Percentiles rank a stretch among this genome's conserved stretches.
phyloP scores from a whole-genome alignment of 2,113 vertebrate genomes.

The Malurus alboscapulatus region DNA sequence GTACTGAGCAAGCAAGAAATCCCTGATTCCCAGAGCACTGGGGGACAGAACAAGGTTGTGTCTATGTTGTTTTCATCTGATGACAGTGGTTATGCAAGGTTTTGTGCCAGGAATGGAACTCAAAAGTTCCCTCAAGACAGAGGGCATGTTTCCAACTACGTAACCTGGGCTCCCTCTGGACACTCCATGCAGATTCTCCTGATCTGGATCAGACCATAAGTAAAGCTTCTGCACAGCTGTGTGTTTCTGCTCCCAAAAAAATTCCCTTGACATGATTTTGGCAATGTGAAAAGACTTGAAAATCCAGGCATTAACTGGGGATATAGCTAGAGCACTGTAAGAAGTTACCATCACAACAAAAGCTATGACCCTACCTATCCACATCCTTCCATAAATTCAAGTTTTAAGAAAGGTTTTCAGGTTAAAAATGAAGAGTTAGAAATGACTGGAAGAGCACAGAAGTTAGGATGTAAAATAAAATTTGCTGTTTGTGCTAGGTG shows the following conservation, averaged over 20 bases:
- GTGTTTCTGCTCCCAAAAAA: neutral
- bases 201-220: neutral
- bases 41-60: neutral
- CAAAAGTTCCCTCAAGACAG: neutral
- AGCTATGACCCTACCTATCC: neutral
- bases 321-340: neutral
- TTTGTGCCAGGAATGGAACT: neutral
- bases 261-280: neutral
- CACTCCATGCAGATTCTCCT: neutral
- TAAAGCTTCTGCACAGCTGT: neutral
- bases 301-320: neutral
- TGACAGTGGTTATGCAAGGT: neutral
- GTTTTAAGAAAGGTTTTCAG: neutral
- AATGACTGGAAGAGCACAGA: neutral
- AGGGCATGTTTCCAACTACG: fast-evolving
- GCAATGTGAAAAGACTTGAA: neutral
- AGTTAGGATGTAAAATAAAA: neutral
- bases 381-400: neutral
- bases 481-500: neutral
- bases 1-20: neutral
- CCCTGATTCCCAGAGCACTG: neutral
- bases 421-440: neutral
- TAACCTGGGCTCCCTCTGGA: neutral
- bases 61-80: neutral
- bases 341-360: neutral